These are phyloP conservation scores for Molorchus minor DNA, from an alignment of 2,888 invertebrate genomes.

Conservation along the genomic window DNA sequence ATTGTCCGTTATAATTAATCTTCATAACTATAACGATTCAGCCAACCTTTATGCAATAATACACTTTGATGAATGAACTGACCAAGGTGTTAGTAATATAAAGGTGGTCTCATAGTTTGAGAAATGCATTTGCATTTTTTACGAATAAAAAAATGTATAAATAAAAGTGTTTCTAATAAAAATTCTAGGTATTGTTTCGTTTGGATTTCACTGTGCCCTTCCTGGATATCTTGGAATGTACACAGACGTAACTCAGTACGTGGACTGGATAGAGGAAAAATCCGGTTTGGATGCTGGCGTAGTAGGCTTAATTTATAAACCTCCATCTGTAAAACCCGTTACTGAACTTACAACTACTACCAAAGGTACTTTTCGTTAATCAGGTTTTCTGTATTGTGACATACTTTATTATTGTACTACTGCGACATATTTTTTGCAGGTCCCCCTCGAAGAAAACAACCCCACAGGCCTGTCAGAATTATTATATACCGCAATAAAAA, in stretches of 20 bases:
- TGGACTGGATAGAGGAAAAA: conserved; percentile 65
- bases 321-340: conserved; percentile 4
- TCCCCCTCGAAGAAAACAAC: conserved; percentile 33
- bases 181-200: conserved; percentile 75
- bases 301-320: conserved; percentile 28
- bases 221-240: conserved; percentile 68
- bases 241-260: conserved; percentile 69
- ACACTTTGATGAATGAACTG: too few species aligned
- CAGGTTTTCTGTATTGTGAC: background rate
- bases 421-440: conserved; percentile 29
- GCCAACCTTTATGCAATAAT: too few species aligned
- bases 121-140: too few species aligned
- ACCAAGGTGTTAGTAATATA: too few species aligned
- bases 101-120: too few species aligned
- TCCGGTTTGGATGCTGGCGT: conserved; percentile 40
- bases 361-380: background rate
- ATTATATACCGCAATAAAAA: conserved; percentile 39
- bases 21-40: too few species aligned
- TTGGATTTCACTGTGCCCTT: conserved; percentile 73
- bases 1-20: too few species aligned
- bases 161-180: conserved; percentile 10
- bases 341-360: background rate
- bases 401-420: background rate
- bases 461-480: conserved; percentile 37
- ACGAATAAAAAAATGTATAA: background rate